These are phyloP conservation scores for Epicampocera succincta DNA, from an alignment of 2,888 invertebrate species.

Conservation along the genomic window DNA sequence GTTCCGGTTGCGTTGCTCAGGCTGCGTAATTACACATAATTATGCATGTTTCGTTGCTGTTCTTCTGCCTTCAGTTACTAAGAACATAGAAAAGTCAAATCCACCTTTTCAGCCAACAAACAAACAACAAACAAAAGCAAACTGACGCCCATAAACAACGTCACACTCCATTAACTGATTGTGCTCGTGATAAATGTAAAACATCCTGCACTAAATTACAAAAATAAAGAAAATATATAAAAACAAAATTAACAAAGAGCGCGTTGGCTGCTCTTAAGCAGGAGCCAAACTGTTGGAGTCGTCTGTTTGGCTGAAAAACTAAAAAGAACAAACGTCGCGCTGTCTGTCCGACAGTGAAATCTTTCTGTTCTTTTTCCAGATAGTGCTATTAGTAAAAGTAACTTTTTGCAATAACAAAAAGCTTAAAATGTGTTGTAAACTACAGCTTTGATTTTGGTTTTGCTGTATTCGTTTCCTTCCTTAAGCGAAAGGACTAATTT, in stretches of 20 bases:
- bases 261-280: slow-evolving; percentile 13
- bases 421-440: not conserved
- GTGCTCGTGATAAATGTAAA: slow-evolving; percentile 54
- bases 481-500: slow-evolving; percentile 19
- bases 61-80: not conserved
- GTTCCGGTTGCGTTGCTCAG: slow-evolving; percentile 26
- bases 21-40: slow-evolving; percentile 20
- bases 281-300: slow-evolving; percentile 38
- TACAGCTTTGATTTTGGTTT: slow-evolving; percentile 23
- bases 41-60: slow-evolving; percentile 7
- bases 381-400: slow-evolving; percentile 27
- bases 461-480: slow-evolving; percentile 1
- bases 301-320: slow-evolving; percentile 36
- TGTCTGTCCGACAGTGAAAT: not conserved
- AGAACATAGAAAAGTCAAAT: not conserved
- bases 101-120: not conserved
- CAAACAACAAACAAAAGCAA: no score
- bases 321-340: slow-evolving; percentile 1
- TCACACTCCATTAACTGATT: slow-evolving; percentile 57
- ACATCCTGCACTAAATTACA: slow-evolving; percentile 34
- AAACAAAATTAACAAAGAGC: slow-evolving; percentile 1
- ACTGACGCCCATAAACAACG: not conserved
- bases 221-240: not conserved
- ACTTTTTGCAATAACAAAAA: slow-evolving; percentile 3
- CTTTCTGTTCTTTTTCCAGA: not conserved